A percentile compares a stretch with the other conserved stretches of the same genome.
phyloP scores from a whole-genome alignment of 2,888 invertebrate genomes.

The Phengaris alcon region DNA sequence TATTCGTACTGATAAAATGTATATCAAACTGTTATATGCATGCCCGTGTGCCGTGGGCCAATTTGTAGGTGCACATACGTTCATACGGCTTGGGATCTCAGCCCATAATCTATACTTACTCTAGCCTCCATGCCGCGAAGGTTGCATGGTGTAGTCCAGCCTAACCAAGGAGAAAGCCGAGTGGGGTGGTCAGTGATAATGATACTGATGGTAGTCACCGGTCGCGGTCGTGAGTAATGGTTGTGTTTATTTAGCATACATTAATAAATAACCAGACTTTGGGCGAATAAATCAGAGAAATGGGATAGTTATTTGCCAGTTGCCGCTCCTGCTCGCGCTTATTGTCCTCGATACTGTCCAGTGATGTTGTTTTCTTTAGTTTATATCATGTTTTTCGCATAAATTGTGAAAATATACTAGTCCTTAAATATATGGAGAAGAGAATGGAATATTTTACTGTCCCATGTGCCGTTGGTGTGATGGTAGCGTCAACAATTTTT shows the following conservation, averaged over 20 bases:
- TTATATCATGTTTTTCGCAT: slow-evolving; percentile 13
- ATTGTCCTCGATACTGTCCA: neutral
- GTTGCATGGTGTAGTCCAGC: too few species aligned
- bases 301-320: slow-evolving; percentile 39
- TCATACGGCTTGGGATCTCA: too few species aligned
- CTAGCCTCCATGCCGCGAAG: too few species aligned
- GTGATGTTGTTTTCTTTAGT: slow-evolving; percentile 6
- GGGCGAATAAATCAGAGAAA: slow-evolving; percentile 38
- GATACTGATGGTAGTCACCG: neutral
- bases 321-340: slow-evolving; percentile 13
- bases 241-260: slow-evolving; percentile 10
- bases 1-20: too few species aligned
- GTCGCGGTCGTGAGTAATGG: neutral
- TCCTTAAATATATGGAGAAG: neutral
- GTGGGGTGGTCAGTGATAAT: too few species aligned
- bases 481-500: too few species aligned
- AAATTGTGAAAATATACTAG: neutral
- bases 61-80: too few species aligned
- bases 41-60: too few species aligned
- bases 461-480: neutral
- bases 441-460: neutral
- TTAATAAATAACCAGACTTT: slow-evolving; percentile 2
- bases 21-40: too few species aligned
- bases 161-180: too few species aligned
- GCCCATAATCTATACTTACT: too few species aligned